These are phyloP conservation scores for Athrips mouffetella DNA, from an alignment of 2,888 invertebrate genomes.

Conservation along the genomic window DNA sequence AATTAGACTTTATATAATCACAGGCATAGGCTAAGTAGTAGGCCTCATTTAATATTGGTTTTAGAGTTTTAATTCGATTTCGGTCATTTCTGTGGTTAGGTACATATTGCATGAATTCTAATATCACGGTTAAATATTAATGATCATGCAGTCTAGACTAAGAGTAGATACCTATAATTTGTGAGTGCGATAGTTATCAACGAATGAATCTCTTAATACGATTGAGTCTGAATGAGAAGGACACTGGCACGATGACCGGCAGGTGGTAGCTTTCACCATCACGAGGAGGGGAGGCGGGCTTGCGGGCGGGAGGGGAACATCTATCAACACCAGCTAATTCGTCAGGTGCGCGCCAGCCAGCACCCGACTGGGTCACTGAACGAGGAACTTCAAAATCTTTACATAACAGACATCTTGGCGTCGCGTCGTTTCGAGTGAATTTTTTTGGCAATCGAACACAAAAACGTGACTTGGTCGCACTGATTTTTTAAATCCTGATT, in stretches of 20 bases:
- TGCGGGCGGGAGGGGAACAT: neutral
- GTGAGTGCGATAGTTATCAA: no score
- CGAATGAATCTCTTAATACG: neutral
- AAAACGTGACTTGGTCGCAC: no score
- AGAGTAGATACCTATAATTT: no score
- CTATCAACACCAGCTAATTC: constrained; percentile 7
- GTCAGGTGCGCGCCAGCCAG: constrained; percentile 7
- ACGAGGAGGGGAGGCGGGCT: constrained; percentile 1
- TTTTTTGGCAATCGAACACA: neutral
- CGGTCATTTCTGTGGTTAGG: no score
- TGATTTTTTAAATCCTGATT: no score
- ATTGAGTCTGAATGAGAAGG: constrained; percentile 13
- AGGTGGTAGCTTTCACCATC: constrained; percentile 26
- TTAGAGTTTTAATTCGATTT: neutral
- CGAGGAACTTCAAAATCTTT: constrained; percentile 12
- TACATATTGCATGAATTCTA: no score
- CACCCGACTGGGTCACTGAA: constrained; percentile 17
- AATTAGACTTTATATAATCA: constrained; percentile 7
- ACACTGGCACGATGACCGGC: constrained; percentile 15
- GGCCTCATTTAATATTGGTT: no score
- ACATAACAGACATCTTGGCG: constrained; percentile 11
- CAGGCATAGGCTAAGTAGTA: neutral
- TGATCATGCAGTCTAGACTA: no score
- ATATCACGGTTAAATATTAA: no score
- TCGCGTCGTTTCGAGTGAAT: no score